Base-by-base conservation (phyloP, 2,888 invertebrate genomes). In the Campopleginae sp. region DNA sequence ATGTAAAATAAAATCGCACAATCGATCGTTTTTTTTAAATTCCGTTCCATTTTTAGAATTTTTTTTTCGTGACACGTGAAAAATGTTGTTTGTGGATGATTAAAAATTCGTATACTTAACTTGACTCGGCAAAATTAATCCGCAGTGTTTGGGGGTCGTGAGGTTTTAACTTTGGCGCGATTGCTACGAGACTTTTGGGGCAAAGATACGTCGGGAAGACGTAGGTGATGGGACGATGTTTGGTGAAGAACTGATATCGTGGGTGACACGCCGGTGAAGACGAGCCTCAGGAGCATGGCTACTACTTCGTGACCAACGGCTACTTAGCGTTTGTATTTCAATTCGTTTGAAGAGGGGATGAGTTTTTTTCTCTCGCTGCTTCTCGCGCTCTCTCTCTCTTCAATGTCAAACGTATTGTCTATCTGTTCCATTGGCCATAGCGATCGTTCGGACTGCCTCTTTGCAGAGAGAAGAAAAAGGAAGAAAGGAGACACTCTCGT, bases 191-290 rank as follows among this genome's bases (percentile, higher is more conserved):
- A 23, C 27, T 42, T 6, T 46, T 51, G 14, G 8, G 14, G 17
- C 2, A 10, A 44, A n/a, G 38, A 48, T 33, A 65, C 27, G 23
- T 74, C 63, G 74, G 33, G 23, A 78, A 33, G 80, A 88, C 89
- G 87, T 90, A 87, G 88, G 84, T 88, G 88, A 88, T 89, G 87
- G 80, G 81, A 85, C 84, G 87, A 88, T 86, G 86, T 88, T 89
- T 87, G 89, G 87, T 87, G 90, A 91, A 89, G 91, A 91, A 93
- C 93, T 93, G 92, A 90, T 90, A 88, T 91, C 89, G 91, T 89
- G 88, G 90, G 90, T 89, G 91, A 90, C 85, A 82, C 78, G 88
- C 85, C 88, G 88, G 86, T 88, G 87, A 92, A 91, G 92, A 91
- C 89, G 89, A 89, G 72, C 85, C 58, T 86, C 87, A 85, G 85